phyloP scores from a whole-genome alignment of 2,113 vertebrate genomes.

The Spermophilus dauricus region DNA sequence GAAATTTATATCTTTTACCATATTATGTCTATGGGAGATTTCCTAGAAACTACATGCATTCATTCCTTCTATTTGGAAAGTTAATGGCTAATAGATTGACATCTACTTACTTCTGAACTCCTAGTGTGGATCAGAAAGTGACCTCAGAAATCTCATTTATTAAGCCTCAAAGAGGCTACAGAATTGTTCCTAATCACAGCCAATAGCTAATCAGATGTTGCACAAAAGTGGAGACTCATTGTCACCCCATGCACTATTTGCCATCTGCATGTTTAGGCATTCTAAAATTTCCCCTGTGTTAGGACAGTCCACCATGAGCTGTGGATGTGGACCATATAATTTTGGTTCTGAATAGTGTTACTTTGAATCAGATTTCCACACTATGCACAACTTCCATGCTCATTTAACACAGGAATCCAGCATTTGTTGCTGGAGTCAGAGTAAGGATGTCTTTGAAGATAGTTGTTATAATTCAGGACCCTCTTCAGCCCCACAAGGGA shows the following conservation, averaged over 20 bases:
- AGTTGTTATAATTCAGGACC: not conserved
- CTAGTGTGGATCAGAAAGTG: not conserved
- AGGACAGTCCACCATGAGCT: not conserved
- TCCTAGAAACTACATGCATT: not conserved
- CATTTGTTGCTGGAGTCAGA: not conserved
- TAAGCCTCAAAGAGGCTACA: not conserved
- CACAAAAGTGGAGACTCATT: not conserved
- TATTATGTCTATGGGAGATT: not conserved
- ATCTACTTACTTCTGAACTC: not conserved
- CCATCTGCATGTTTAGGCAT: not conserved
- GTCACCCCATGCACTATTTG: not conserved
- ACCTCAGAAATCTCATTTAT: not conserved
- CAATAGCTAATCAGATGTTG: not conserved
- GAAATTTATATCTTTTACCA: not conserved
- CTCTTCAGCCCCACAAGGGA: not conserved
- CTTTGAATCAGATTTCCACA: not conserved
- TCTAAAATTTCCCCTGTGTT: not conserved
- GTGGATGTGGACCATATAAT: not conserved
- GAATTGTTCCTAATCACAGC: not conserved
- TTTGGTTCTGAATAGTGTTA: not conserved
- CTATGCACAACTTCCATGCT: not conserved
- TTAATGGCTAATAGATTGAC: not conserved
- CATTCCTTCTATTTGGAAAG: not conserved
- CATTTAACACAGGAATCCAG: not conserved
- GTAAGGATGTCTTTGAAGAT: not conserved